Conservation (phyloP, 2,797 vertebrate species). For the Danio choprae region DNA sequence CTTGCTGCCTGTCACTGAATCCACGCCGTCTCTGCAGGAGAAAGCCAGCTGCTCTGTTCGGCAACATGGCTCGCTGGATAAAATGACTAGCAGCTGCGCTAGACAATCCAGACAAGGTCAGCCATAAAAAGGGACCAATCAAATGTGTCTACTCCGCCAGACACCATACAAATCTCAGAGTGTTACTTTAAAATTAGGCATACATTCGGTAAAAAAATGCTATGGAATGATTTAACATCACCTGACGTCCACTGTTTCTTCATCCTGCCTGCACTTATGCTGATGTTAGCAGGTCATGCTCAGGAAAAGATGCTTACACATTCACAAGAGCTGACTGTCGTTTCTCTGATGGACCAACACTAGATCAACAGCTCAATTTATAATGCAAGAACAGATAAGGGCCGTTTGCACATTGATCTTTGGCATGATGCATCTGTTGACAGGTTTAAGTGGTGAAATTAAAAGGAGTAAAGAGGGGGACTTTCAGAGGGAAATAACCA, state of each 20-base stretch:
- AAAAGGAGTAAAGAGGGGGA: conserved; percentile 18
- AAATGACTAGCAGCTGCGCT: conserved; percentile 29
- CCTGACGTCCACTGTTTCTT: background rate
- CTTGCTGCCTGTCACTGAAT: conserved; percentile 2
- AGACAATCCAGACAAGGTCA: conserved; percentile 7
- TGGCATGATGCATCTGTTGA: background rate
- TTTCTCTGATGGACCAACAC: conserved; percentile 10
- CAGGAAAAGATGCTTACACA: background rate
- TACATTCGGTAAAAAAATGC: background rate
- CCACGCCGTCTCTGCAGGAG: background rate
- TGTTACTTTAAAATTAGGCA: background rate
- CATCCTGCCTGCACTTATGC: background rate
- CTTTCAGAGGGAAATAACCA: conserved; percentile 35
- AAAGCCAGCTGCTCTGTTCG: conserved; percentile 17
- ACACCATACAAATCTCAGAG: background rate
- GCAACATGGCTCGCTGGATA: conserved; percentile 18
- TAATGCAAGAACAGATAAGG: background rate
- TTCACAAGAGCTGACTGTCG: background rate
- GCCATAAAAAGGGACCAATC: background rate
- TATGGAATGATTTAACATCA: conserved; percentile 6
- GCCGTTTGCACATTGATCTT: conserved; percentile 17
- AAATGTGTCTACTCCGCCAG: background rate
- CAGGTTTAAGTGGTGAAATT: background rate
- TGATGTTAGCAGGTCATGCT: conserved; percentile 16
- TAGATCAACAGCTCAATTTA: background rate